These are phyloP conservation scores for Cheumatopsyche charites DNA, from an alignment of 1,140 invertebrate genomes.

Conservation along the genomic window DNA sequence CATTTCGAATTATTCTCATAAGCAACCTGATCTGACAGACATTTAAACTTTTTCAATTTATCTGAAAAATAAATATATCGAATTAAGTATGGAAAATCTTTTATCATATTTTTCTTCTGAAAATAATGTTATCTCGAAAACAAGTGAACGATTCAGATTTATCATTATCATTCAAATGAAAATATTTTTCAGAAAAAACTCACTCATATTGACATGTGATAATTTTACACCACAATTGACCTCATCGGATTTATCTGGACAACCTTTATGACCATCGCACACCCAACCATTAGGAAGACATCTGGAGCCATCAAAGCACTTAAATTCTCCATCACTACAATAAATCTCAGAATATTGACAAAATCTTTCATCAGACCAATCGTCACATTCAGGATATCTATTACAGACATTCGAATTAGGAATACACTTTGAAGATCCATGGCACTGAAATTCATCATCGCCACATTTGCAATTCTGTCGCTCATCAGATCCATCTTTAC, in stretches of 20 bases:
- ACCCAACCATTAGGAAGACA: neutral
- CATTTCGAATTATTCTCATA: no score
- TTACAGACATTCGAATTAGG: neutral
- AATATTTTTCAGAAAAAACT: no score
- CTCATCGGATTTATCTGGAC: neutral
- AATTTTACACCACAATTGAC: neutral
- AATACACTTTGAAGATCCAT: neutral
- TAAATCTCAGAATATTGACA: neutral
- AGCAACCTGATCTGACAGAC: no score
- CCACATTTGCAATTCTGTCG: neutral
- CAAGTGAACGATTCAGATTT: no score
- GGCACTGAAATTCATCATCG: neutral
- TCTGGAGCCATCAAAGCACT: neutral
- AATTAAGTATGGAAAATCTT: no score
- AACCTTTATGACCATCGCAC: neutral
- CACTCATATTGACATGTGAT: neutral
- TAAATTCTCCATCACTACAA: constrained; percentile 37
- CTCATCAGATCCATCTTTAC: neutral
- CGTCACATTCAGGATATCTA: neutral
- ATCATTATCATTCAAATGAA: no score
- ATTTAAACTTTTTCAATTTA: no score
- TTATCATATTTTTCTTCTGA: no score
- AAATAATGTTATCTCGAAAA: no score
- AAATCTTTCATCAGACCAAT: neutral
- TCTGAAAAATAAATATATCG: no score